Base-by-base conservation (phyloP, 2,797 vertebrate species). In the Hyperoplus lanceolatus region DNA sequence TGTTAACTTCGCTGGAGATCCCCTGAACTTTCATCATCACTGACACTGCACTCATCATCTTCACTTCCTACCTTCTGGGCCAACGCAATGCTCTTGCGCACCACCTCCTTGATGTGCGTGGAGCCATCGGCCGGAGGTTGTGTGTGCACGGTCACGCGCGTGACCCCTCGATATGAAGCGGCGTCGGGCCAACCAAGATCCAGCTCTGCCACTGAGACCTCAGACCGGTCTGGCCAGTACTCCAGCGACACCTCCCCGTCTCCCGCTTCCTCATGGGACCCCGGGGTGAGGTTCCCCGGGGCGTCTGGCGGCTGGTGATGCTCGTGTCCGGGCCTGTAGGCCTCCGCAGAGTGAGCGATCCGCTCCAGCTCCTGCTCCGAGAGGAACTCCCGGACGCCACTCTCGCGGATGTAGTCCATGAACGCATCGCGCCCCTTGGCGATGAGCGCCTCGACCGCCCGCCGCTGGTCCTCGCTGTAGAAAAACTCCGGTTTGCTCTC, bases 401-500 rank as follows among this genome's bases (percentile, higher is more conserved):
- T 91, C 39, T 94, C 91, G 54, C 94, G 93, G 64, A 97, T 82
- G 80, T 93, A 95, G n/a, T 95, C 94, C 0, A 83, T 91, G 93
- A 98, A 99, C 0, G 96, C 97, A 0, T 96, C 96, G 0, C 89
- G 95, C 39, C 98, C 98, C 0, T 73, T 53, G 36, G 93, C 76
- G 9, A 96, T 78, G 61, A 99, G 94, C 0, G 93, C 94, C 88
- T 99, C 98, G 57, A 99, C 75, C 4, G 98, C 98, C 75, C 98
- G 87, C 72, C 98, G 90, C 73, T 99, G 98, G 69, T 97, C 96
- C 92, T 99, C 98, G 41, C 98, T 97, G 90, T 99, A 99, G 92
- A 98, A 98, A 79, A 99, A 99, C 93, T 99, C 98, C 0, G 98
- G 97, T 62, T 99, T 99, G 93, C 96, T 86, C 90, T 99, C 97